Evolutionary conservation across 2,888 invertebrate species (phyloP).

Genomic region (Drosophila borealis): DNA sequence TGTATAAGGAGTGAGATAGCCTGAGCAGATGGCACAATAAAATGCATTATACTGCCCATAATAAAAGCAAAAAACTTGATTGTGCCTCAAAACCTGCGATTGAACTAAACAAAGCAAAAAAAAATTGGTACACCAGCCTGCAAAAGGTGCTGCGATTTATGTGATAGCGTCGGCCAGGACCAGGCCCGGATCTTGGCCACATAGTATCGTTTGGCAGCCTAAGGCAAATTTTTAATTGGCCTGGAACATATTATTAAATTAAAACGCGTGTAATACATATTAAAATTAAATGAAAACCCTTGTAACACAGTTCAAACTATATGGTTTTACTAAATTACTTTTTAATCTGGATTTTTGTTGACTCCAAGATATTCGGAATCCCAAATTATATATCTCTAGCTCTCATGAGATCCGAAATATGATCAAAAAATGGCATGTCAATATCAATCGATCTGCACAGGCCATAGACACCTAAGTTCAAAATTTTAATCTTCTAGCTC

Average conservation of each 20-base stretch:
- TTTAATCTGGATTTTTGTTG: too few relatives aligned
- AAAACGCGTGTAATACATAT: background rate
- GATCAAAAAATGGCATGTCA: too few relatives aligned
- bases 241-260: background rate
- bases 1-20: conserved; percentile 28
- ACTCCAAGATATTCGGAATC: too few relatives aligned
- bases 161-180: conserved; percentile 31
- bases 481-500: too few relatives aligned
- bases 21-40: conserved; percentile 64
- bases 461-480: too few relatives aligned
- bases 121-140: conserved; percentile 15
- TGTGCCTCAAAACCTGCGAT: conserved; percentile 56
- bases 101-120: conserved; percentile 33
- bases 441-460: too few relatives aligned
- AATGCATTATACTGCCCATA: conserved; percentile 65
- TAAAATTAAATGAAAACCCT: background rate
- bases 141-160: conserved; percentile 59
- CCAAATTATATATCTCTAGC: too few relatives aligned
- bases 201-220: conserved; percentile 22
- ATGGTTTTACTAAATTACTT: too few relatives aligned
- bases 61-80: conserved; percentile 75
- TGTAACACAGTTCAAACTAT: background rate
- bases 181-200: conserved; percentile 17
- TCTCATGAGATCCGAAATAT: background rate
- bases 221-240: conserved; percentile 31